Evolutionary conservation across 1,140 invertebrate species (phyloP).

Genomic region (Pseudomyrmex flavicornis): DNA sequence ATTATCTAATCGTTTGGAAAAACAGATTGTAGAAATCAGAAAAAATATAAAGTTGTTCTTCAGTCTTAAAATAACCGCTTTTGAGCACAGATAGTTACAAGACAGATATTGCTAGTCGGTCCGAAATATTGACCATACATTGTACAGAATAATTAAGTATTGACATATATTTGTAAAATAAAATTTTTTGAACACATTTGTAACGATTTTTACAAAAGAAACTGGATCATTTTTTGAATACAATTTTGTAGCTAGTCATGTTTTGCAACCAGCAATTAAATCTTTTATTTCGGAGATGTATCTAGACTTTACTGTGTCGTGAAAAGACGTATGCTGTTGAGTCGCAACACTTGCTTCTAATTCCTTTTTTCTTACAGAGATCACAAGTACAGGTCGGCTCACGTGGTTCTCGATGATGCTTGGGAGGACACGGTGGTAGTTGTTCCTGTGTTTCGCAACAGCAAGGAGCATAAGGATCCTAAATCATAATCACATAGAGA

Average conservation of each 20-base stretch:
- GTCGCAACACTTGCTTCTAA: slow-evolving; percentile 64
- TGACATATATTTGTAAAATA: too few relatives aligned
- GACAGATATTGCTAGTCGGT: too few relatives aligned
- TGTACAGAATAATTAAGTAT: too few relatives aligned
- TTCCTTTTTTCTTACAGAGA: slow-evolving; percentile 62
- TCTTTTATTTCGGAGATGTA: slow-evolving; percentile 51
- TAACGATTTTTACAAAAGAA: too few relatives aligned
- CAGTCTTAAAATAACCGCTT: too few relatives aligned
- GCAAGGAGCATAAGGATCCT: slow-evolving; percentile 70
- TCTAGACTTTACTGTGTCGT: slow-evolving; percentile 10
- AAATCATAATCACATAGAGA: slow-evolving; percentile 12
- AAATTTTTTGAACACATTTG: too few relatives aligned
- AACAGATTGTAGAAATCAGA: too few relatives aligned
- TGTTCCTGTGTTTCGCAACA: slow-evolving; percentile 50
- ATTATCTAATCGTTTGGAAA: not conserved
- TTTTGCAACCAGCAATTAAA: not conserved
- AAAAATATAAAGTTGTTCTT: too few relatives aligned
- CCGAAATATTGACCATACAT: too few relatives aligned
- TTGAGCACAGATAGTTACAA: too few relatives aligned
- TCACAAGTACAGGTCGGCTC: slow-evolving; percentile 67
- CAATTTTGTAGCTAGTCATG: too few relatives aligned
- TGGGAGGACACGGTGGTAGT: slow-evolving; percentile 68
- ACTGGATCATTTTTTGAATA: too few relatives aligned
- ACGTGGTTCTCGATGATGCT: slow-evolving; percentile 46
- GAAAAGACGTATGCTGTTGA: slow-evolving; percentile 20